Percentiles rank a stretch among this genome's conserved stretches.
Conservation (phyloP, 1,140 invertebrate genomes). For the Paralvinella palmiformis region DNA sequence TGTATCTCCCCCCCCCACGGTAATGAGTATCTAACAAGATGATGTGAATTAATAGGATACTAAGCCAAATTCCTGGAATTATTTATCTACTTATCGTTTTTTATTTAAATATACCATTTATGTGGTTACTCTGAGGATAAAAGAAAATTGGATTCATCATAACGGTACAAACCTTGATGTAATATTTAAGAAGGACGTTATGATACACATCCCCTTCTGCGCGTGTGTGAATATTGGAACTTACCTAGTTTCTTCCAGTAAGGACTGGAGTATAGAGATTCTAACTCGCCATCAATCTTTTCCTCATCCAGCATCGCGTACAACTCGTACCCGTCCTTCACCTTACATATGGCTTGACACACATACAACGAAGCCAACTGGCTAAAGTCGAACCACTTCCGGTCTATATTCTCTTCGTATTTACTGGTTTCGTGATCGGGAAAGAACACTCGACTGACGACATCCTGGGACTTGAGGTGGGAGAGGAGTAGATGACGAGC, state of each 20-base stretch:
- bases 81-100: neutral
- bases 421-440: slow-evolving; percentile 2
- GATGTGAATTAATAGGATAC: neutral
- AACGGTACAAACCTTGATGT: neutral
- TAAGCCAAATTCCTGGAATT: neutral
- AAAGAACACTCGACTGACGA: slow-evolving; percentile 12
- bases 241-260: slow-evolving; percentile 42
- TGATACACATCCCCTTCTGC: neutral
- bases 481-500: too few relatives aligned
- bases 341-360: slow-evolving; percentile 22
- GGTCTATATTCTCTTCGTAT: neutral
- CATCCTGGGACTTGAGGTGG: slow-evolving; percentile 12
- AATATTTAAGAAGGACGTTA: neutral
- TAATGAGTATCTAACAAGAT: too few relatives aligned
- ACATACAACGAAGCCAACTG: slow-evolving; percentile 3
- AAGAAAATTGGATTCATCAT: too few relatives aligned
- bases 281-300: slow-evolving; percentile 24
- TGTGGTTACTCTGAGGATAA: neutral
- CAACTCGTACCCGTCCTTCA: slow-evolving; percentile 33
- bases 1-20: too few relatives aligned
- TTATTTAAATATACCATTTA: neutral
- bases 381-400: slow-evolving; percentile 18
- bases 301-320: slow-evolving; percentile 29
- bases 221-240: neutral
- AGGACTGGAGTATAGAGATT: slow-evolving; percentile 31